Conservation (phyloP, 23 tunicate species). For the Halocynthia aurantium region DNA sequence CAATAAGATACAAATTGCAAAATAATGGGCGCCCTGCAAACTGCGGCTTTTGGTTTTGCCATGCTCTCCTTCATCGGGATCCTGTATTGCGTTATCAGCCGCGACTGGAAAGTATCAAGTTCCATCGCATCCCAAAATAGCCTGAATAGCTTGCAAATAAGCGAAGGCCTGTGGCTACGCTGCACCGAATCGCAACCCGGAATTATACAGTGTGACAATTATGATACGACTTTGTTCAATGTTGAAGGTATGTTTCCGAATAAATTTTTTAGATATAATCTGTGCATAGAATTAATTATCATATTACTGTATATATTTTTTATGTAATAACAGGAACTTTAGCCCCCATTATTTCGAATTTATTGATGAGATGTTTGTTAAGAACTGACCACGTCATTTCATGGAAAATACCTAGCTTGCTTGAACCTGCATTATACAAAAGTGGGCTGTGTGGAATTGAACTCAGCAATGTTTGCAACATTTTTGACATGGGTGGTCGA, state of each 20-base stretch:
- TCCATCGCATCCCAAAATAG: conserved; percentile 47
- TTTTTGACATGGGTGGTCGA: too few relatives aligned
- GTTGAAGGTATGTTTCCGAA: conserved; percentile 25
- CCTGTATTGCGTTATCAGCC: conserved; percentile 38
- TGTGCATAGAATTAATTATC: background rate
- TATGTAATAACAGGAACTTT: background rate
- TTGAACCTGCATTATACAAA: too few relatives aligned
- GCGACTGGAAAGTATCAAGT: conserved; percentile 81
- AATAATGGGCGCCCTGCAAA: conserved; percentile 17
- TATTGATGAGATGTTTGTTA: too few relatives aligned
- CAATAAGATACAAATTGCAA: background rate
- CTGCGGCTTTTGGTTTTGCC: conserved; percentile 24
- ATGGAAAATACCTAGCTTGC: too few relatives aligned
- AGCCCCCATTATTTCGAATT: background rate
- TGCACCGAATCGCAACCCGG: conserved; percentile 59
- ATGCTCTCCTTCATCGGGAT: conserved; percentile 37
- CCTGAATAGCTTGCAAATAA: conserved; percentile 24
- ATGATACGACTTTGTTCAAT: conserved; percentile 41
- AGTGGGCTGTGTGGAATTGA: too few relatives aligned
- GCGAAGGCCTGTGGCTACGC: conserved; percentile 81
- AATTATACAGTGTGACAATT: conserved; percentile 58
- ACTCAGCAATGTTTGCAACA: too few relatives aligned
- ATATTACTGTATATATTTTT: background rate
- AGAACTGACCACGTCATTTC: too few relatives aligned
- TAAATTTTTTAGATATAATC: background rate